phyloP scores from a whole-genome alignment of 1,140 invertebrate genomes.

The Bilobella aurantiaca region DNA sequence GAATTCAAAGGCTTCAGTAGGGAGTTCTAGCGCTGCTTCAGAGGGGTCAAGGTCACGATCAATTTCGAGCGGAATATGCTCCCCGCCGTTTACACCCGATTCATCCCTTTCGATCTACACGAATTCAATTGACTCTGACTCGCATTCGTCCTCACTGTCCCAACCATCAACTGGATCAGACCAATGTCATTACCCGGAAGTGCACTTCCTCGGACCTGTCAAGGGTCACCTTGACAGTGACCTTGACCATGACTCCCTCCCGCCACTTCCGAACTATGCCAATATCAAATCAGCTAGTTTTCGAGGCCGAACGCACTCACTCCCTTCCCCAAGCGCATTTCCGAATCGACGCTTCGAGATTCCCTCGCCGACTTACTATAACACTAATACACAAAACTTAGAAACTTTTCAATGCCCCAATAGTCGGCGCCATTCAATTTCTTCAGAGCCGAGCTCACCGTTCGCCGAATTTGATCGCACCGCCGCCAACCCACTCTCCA shows the following conservation, averaged over 20 bases:
- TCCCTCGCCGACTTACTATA: conserved; percentile 25
- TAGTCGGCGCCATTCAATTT: conserved; percentile 23
- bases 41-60: neutral
- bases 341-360: neutral
- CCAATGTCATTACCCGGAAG: neutral
- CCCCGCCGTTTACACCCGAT: conserved; percentile 26
- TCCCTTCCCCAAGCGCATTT: conserved; percentile 7
- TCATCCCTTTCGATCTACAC: conserved; percentile 31
- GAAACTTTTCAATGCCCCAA: conserved; percentile 27
- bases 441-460: conserved; percentile 21
- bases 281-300: conserved; percentile 17
- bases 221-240: conserved; percentile 14
- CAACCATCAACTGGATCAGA: conserved; percentile 16
- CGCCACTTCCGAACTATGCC: conserved; percentile 4
- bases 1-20: conserved; percentile 25
- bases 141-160: conserved; percentile 19
- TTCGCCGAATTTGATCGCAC: neutral
- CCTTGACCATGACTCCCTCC: conserved; percentile 16
- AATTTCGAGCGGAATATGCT: conserved; percentile 11
- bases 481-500: neutral
- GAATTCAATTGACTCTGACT: conserved; percentile 27
- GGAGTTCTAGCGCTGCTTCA: conserved; percentile 9
- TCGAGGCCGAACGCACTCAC: conserved; percentile 16
- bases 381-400: conserved; percentile 24
- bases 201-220: neutral